Conservation (phyloP, 2,888 invertebrate genomes). For the Euplexia lucipara region DNA sequence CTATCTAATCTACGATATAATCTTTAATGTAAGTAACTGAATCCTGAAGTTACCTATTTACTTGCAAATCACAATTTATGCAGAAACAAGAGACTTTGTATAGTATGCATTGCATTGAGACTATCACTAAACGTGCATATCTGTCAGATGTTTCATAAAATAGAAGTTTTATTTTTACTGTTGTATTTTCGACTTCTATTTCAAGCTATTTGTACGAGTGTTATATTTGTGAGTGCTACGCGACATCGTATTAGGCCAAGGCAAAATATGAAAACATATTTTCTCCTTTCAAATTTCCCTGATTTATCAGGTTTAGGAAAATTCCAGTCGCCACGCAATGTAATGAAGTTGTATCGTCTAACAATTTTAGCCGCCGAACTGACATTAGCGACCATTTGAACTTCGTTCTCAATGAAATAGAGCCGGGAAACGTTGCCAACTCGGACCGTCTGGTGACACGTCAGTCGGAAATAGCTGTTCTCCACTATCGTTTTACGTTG, state of each 20-base stretch:
- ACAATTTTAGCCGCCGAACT: conserved; percentile 62
- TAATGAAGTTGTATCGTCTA: conserved; percentile 1
- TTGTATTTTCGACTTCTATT: conserved; percentile 39
- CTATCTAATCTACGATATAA: background rate
- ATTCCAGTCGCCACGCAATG: conserved; percentile 33
- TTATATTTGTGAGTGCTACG: conserved; percentile 11
- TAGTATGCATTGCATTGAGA: too few species aligned
- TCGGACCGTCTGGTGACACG: conserved; percentile 78
- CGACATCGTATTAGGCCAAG: conserved; percentile 21
- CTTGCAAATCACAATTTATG: conserved; percentile 9
- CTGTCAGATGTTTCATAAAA: conserved; percentile 14
- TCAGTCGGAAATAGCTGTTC: conserved; percentile 81
- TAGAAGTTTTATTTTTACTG: conserved; percentile 29
- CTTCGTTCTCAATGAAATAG: conserved; percentile 83
- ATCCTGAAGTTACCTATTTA: conserved; percentile 10
- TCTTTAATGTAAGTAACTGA: conserved; percentile 1
- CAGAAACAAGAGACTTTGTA: conserved; percentile 10
- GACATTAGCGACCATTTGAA: conserved; percentile 76
- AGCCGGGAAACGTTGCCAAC: conserved; percentile 83
- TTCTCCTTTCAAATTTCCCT: conserved; percentile 4
- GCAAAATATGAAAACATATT: conserved; percentile 9
- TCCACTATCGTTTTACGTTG: conserved; percentile 68
- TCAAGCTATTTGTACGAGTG: background rate
- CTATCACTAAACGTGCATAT: conserved; percentile 1
- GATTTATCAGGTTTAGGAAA: conserved; percentile 6